Evolutionary conservation across 92 coral and sea anemone species (phyloP).

Genomic region (Heteractis magnifica): DNA sequence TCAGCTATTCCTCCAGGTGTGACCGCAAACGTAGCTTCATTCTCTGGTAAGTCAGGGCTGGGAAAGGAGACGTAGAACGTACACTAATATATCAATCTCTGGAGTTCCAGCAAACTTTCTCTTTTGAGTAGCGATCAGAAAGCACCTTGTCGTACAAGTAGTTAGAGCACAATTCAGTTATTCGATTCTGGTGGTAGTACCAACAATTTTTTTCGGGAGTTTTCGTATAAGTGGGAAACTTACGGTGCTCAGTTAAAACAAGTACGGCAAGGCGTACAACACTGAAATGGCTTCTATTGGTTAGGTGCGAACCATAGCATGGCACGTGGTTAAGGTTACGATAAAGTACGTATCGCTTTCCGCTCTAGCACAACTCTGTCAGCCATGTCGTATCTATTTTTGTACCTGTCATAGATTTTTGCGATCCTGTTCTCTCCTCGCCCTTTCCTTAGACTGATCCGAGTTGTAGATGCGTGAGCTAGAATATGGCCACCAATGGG

Average conservation of each 20-base stretch:
- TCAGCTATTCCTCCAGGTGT: slow-evolving; percentile 98
- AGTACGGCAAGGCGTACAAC: too few species aligned
- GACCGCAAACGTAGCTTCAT: slow-evolving; percentile 97
- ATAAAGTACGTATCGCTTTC: too few species aligned
- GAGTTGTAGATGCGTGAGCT: slow-evolving; percentile 98
- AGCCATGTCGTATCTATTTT: background rate
- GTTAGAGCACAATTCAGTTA: too few species aligned
- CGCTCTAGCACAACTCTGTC: too few species aligned
- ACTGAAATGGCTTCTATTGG: too few species aligned
- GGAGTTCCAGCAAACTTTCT: background rate
- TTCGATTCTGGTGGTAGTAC: too few species aligned
- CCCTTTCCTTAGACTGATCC: slow-evolving; percentile 92
- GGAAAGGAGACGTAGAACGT: background rate
- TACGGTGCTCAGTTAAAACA: too few species aligned
- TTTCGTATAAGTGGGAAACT: too few species aligned
- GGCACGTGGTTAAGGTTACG: too few species aligned
- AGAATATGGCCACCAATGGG: slow-evolving; percentile 99
- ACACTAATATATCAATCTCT: background rate
- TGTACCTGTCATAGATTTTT: slow-evolving; percentile 95
- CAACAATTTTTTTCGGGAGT: too few species aligned
- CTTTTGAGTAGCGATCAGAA: too few species aligned
- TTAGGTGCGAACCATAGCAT: too few species aligned
- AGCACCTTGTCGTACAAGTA: background rate
- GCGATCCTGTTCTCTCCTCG: slow-evolving; percentile 97
- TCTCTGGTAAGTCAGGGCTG: slow-evolving; percentile 98